Evolutionary conservation across 2,113 vertebrate species (phyloP).

Genomic region (Chinchilla lanigera): DNA sequence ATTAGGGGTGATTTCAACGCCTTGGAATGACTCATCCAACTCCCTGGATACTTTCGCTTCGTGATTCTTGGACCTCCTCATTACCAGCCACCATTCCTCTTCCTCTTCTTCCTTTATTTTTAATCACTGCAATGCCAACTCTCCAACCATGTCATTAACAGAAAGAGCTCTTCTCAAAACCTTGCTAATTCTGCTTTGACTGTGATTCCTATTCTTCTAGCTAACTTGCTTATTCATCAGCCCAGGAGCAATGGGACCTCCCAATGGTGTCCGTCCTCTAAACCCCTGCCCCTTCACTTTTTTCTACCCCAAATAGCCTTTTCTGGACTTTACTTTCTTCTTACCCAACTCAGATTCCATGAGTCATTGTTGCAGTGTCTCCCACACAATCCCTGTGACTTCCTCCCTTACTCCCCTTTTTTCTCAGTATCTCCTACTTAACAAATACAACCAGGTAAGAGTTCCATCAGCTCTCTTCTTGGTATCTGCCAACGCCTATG

Average conservation of each 20-base stretch:
- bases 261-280: background rate
- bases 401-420: background rate
- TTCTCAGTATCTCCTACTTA: slow-evolving; percentile 4
- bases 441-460: background rate
- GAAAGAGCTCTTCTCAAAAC: background rate
- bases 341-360: slow-evolving; percentile 17
- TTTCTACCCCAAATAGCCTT: background rate
- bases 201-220: background rate
- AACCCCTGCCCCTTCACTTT: background rate
- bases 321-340: background rate
- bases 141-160: background rate
- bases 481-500: background rate
- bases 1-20: slow-evolving; percentile 11
- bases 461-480: background rate
- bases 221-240: background rate
- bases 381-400: background rate
- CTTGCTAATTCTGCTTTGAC: background rate
- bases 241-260: background rate
- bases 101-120: background rate
- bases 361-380: background rate
- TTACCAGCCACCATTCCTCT: background rate
- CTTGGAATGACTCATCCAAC: slow-evolving; percentile 19
- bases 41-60: background rate
- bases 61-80: background rate
- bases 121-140: background rate